These are phyloP conservation scores for Sarcoramphus papa DNA, from an alignment of 2,797 vertebrate genomes.

Conservation along the genomic window DNA sequence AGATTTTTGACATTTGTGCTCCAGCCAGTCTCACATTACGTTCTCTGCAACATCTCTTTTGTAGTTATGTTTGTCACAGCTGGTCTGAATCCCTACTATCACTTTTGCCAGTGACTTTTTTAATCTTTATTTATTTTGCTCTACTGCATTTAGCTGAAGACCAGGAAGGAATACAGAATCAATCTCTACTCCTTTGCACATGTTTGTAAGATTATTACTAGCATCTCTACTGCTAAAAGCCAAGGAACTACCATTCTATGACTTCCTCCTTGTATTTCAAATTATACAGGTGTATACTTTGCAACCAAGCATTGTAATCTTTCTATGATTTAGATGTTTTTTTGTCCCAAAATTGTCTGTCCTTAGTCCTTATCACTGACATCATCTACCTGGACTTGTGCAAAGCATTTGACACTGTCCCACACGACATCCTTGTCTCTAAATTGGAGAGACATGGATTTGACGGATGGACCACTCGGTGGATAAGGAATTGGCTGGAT, in stretches of 20 bases:
- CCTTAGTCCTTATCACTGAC: not conserved
- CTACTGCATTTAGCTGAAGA: not conserved
- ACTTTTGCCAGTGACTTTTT: not conserved
- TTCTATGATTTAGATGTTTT: not conserved
- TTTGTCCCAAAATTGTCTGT: not conserved
- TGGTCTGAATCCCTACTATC: not conserved
- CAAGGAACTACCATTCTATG: not conserved
- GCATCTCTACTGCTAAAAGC: not conserved
- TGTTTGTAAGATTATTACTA: not conserved
- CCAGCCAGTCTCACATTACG: fast-evolving
- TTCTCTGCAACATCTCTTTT: not conserved
- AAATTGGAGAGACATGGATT: too few relatives aligned
- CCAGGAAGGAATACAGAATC: not conserved
- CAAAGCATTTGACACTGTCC: too few relatives aligned
- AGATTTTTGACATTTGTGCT: not conserved
- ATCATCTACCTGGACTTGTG: too few relatives aligned
- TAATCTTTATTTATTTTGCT: not conserved
- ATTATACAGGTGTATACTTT: not conserved
- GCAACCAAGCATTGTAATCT: not conserved
- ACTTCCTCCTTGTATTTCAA: not conserved
- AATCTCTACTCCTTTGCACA: not conserved
- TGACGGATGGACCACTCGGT: too few relatives aligned
- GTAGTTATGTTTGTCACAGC: not conserved
- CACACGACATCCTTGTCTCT: too few relatives aligned
- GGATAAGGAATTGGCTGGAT: too few relatives aligned